phyloP scores from a whole-genome alignment of 1,140 invertebrate genomes.

The Brachionus manjavacas region DNA sequence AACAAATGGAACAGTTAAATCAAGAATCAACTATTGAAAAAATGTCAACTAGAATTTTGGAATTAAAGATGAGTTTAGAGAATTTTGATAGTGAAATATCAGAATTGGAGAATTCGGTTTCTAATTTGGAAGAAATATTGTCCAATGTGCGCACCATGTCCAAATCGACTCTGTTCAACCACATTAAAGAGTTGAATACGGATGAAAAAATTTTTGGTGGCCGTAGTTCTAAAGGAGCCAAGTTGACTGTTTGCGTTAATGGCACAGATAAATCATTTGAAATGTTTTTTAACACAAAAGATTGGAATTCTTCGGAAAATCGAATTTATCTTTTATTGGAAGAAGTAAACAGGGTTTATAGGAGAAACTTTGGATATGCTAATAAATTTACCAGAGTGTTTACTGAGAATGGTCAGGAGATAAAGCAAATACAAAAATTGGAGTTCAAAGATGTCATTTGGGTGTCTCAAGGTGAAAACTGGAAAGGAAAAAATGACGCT shows the following conservation, averaged over 20 bases:
- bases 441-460: neutral
- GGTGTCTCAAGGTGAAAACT: slow-evolving; percentile 41
- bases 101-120: neutral
- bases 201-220: slow-evolving; percentile 37
- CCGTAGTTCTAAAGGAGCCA: neutral
- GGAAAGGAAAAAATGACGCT: neutral
- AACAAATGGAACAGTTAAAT: neutral
- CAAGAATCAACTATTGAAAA: neutral
- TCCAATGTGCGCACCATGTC: neutral
- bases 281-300: slow-evolving; percentile 38
- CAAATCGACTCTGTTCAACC: neutral
- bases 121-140: slow-evolving; percentile 1
- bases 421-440: slow-evolving; percentile 27
- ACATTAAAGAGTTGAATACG: neutral
- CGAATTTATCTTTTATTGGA: slow-evolving; percentile 3
- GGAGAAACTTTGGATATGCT: neutral
- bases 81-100: neutral
- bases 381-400: slow-evolving; percentile 35
- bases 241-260: neutral
- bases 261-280: slow-evolving; percentile 9
- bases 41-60: neutral
- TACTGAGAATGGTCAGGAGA: slow-evolving; percentile 1
- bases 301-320: slow-evolving; percentile 7
- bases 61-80: slow-evolving; percentile 13
- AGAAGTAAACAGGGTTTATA: slow-evolving; percentile 27